Base-by-base conservation (phyloP, 2,797 vertebrate genomes). In the Parauchenoglanis punctatus region DNA sequence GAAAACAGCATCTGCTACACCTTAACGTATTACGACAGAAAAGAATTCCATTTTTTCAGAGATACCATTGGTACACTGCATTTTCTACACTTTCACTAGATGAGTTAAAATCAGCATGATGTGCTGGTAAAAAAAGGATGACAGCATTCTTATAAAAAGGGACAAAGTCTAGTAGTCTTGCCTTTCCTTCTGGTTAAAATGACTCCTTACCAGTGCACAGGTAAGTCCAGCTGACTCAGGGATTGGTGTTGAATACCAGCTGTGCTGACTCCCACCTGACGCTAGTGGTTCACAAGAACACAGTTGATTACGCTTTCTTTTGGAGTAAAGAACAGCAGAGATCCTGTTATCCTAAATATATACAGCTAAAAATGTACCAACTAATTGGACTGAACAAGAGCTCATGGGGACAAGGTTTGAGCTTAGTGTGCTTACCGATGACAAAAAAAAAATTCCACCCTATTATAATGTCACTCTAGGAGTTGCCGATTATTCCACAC, bases 41-140 rank as follows among this genome's bases (percentile, higher is more conserved):
- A 87, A 86, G 67, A 85, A 85, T 80, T 68, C 67, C 61, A 73
- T 85, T 86, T 88, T 88, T 59, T 59, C 76, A 75, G 58, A 25
- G 8, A 49, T 58, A 85, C 54, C 56, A 63, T 84, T 72, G 81
- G 83, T 12, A 84, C 70, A 78, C 18, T 83, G 59, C 35, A 76
- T 75, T 87, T 84, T 81, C 75, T 46, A 73, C 83, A 49, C 58
- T 77, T 87, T 88, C 72, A 91, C 81, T 49, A 61, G 78, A 85
- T 88, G 78, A 90, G 81, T 91, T 87, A 80, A 86, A 88, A 88
- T 13, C 87, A 89, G 81, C 89, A 87, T 85, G 87, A 59, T 77
- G 56, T 86, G 67, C 75, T 58, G 31, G 59, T 68, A 44, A 68
- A 67, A 68, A 80, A 12, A 77, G 52, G 40, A 75, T 65, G 20